Base-by-base conservation (phyloP, 2,888 invertebrate genomes). In the Hedya salicella region DNA sequence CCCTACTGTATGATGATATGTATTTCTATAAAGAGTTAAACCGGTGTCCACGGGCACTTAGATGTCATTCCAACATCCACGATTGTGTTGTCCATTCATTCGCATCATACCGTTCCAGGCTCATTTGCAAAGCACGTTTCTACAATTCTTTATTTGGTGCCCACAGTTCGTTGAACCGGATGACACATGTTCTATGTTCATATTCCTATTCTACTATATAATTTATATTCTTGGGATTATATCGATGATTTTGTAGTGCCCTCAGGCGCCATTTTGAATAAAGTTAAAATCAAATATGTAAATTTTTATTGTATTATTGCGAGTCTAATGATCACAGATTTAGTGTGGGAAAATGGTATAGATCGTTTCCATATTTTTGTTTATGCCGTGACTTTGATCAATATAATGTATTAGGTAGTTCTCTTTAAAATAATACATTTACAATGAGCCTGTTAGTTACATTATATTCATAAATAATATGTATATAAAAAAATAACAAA, bases 121-220 rank as follows among this genome's bases (percentile, higher is more conserved):
- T 78, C 72, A 81, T 82, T 85, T 81, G 79, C 77, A 78, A 81
- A 79, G 80, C 74, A 75, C 73, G 75, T 69, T 74, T 73, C 75
- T 74, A 74, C 75, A 76, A 72, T 71, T 72, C 80, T 81, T 80
- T 84, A 82, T 84, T 79, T 67, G 79, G 80, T 71, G 69, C 67
- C 21, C 59, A 76, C 39, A 65, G 88, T 83, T 87, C 84, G 78
- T 70, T 78, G 82, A 86, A 81, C 86, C 68, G 70, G 69, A 75
- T 86, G 85, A 86, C 78, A 87, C 82, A 87, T 79, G 80, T 25
- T 25, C 25, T 6, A 25, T 25, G 25, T 77, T 73, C 73, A 87
- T 78, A 79, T 78, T 73, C 73, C 74, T 75, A 78, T 62, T 68
- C 64, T 75, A 78, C 71, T 73, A 72, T 75, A 73, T 75, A 77